Evolutionary conservation across 2,888 invertebrate species (phyloP).

Genomic region (Dendrolimus pini): DNA sequence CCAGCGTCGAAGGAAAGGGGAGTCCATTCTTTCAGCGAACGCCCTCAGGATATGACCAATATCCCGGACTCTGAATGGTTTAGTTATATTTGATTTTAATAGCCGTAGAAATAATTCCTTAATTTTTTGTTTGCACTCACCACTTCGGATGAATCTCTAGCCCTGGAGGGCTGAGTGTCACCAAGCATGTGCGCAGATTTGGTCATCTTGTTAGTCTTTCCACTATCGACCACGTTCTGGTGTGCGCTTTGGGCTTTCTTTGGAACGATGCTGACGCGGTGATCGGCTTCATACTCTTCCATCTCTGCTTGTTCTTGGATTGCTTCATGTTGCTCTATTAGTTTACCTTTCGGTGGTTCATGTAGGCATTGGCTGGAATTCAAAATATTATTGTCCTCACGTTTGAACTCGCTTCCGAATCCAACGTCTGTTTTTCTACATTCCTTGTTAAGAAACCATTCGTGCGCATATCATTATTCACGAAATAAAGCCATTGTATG

Average conservation of each 20-base stretch:
- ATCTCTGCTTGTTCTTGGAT: constrained; percentile 20
- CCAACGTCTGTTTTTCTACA: no score
- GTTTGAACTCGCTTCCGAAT: no score
- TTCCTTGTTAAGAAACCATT: no score
- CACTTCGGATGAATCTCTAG: constrained; percentile 28
- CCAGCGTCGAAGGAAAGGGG: no score
- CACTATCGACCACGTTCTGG: constrained; percentile 31
- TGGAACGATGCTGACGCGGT: constrained; percentile 36
- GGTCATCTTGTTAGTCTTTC: constrained; percentile 47
- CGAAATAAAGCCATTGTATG: no score
- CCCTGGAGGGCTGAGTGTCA: constrained; percentile 22
- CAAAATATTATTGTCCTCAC: neutral
- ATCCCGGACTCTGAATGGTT: no score
- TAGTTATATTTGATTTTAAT: no score
- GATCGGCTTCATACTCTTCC: constrained; percentile 26
- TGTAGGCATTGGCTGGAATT: constrained; percentile 28
- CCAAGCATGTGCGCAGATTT: constrained; percentile 61
- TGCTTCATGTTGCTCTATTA: constrained; percentile 18
- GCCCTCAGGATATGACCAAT: no score
- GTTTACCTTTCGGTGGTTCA: constrained; percentile 14
- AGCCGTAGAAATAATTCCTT: no score
- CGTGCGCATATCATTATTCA: no score
- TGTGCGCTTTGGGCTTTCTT: constrained; percentile 62
- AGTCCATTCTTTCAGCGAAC: no score
- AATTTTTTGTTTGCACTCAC: constrained; percentile 19